Conservation (phyloP, 2,113 vertebrate species). For the Toxostoma redivivum region DNA sequence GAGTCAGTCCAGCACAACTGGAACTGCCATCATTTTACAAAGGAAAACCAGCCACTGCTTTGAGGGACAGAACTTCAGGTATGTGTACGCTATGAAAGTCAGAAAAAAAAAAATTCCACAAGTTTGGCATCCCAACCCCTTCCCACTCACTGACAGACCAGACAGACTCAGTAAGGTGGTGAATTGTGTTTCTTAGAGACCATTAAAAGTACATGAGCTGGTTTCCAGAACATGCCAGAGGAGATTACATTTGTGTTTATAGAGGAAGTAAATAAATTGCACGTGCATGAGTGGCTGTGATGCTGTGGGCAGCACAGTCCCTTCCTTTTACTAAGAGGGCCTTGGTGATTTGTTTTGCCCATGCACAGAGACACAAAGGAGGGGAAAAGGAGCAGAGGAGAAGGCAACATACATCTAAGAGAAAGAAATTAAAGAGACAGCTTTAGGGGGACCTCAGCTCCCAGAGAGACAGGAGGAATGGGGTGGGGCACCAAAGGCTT, state of each 20-base stretch:
- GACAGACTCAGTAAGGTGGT: constrained; percentile 35
- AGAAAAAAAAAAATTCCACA: neutral
- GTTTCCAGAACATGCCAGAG: constrained; percentile 46
- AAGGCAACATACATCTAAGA: constrained; percentile 9
- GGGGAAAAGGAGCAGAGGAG: neutral
- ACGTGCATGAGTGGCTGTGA: constrained; percentile 1
- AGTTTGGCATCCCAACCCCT: neutral
- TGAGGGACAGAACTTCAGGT: neutral
- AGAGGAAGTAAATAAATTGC: constrained; percentile 30
- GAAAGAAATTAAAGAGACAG: constrained; percentile 26
- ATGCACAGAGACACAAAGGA: constrained; percentile 35
- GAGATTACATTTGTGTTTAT: constrained; percentile 16
- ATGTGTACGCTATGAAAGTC: neutral
- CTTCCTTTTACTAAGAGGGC: constrained; percentile 18
- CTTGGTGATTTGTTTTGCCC: constrained; percentile 38
- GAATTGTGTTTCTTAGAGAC: constrained; percentile 35
- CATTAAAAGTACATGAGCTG: constrained; percentile 55
- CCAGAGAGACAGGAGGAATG: neutral
- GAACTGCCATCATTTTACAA: neutral
- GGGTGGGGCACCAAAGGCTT: neutral
- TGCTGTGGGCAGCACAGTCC: neutral
- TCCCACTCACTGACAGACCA: constrained; percentile 18
- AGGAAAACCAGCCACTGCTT: neutral
- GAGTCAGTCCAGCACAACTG: neutral
- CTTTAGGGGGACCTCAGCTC: constrained; percentile 1